Evolutionary conservation across 92 coral and sea anemone species (phyloP).

Genomic region (Zoanthus solanderi): DNA sequence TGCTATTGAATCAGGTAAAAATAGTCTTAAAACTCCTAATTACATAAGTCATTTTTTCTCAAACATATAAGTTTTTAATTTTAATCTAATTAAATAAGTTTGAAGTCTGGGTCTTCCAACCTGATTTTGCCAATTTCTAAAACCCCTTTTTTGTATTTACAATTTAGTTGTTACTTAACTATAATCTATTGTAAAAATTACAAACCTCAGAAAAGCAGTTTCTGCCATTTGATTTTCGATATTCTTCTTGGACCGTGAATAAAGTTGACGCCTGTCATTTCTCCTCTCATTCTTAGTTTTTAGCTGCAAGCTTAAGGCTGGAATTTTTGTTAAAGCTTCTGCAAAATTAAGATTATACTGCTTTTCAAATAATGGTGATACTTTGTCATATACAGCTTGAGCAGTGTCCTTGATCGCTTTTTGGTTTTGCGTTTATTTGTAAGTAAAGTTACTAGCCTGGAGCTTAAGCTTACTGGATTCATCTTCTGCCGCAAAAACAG

Average conservation of each 20-base stretch:
- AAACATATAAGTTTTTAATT: background rate
- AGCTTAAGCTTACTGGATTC: background rate
- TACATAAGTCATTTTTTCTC: background rate
- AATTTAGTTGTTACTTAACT: background rate
- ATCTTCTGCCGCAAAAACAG: conserved; percentile 35
- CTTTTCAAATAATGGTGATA: conserved; percentile 32
- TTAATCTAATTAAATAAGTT: background rate
- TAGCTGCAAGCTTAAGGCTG: conserved; percentile 28
- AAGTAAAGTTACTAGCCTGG: background rate
- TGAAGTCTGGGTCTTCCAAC: background rate
- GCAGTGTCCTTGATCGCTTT: conserved; percentile 23
- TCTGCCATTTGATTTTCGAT: conserved; percentile 53
- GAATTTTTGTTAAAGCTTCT: conserved; percentile 36
- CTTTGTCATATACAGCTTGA: conserved; percentile 37
- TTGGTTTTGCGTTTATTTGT: conserved; percentile 37
- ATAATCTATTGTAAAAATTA: too few species aligned
- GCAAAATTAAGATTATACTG: conserved; percentile 30
- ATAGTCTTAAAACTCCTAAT: background rate
- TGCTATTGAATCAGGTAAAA: background rate
- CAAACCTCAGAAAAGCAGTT: conserved; percentile 47
- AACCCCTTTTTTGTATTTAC: too few species aligned
- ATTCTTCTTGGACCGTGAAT: conserved; percentile 13
- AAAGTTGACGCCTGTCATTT: conserved; percentile 24
- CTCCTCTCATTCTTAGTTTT: conserved; percentile 35
- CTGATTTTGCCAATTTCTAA: too few species aligned